phyloP scores from a whole-genome alignment of 2,797 vertebrate genomes.

The Pseudomugil tenellus region DNA sequence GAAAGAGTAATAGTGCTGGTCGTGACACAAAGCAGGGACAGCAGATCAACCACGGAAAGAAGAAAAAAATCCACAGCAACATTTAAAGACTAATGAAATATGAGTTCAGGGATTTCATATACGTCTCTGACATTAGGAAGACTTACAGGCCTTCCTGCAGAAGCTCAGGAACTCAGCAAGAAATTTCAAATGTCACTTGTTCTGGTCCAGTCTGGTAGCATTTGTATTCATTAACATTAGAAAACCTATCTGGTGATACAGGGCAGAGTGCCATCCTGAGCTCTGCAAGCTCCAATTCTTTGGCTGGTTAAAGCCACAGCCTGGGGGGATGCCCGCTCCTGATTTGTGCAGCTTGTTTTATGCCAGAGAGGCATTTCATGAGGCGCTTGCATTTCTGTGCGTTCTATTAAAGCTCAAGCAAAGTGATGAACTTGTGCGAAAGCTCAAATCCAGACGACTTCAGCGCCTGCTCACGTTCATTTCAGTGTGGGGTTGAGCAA shows the following conservation, averaged over 20 bases:
- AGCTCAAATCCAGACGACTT: constrained; percentile 27
- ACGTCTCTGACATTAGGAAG: background rate
- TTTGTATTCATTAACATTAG: constrained; percentile 62
- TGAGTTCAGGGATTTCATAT: constrained; percentile 10
- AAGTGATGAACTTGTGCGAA: constrained; percentile 49
- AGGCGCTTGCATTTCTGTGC: constrained; percentile 35
- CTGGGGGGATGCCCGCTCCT: constrained; percentile 70
- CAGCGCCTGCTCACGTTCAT: constrained; percentile 23
- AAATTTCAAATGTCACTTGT: constrained; percentile 42
- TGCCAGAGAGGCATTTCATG: constrained; percentile 62
- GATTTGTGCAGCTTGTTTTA: constrained; percentile 55
- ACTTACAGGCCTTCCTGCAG: constrained; percentile 14
- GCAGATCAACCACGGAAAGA: constrained; percentile 23
- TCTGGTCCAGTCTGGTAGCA: constrained; percentile 30
- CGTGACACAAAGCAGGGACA: constrained; percentile 60
- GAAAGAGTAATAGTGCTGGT: constrained; percentile 25
- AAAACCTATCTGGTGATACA: constrained; percentile 43
- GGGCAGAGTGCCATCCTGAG: constrained; percentile 68
- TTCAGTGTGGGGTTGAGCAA: constrained; percentile 18
- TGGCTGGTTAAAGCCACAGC: constrained; percentile 59
- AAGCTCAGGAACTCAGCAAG: constrained; percentile 24
- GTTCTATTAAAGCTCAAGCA: constrained; percentile 44
- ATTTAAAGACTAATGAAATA: constrained; percentile 4
- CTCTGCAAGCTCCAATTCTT: constrained; percentile 56
- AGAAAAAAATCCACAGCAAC: constrained; percentile 12